Conservation (phyloP, 2,113 vertebrate species). For the Coreoperca whiteheadi region DNA sequence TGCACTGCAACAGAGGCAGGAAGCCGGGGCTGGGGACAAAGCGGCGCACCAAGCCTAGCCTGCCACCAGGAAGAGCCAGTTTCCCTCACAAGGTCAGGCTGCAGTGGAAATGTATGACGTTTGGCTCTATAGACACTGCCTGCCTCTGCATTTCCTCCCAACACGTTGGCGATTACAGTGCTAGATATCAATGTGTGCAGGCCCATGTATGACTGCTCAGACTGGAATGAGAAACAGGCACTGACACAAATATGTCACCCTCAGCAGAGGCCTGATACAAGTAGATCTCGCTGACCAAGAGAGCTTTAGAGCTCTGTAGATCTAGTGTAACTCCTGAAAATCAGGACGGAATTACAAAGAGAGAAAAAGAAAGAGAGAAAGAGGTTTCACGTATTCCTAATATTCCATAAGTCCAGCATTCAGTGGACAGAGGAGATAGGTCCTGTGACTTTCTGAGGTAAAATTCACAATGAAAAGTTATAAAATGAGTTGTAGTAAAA, state of each 20-base stretch:
- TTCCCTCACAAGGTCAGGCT: conserved; percentile 76
- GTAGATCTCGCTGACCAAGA: conserved; percentile 47
- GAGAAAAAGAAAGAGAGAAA: neutral
- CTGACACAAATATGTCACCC: conserved; percentile 72
- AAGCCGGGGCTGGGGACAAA: conserved; percentile 72
- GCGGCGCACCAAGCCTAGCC: conserved; percentile 48
- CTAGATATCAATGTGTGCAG: conserved; percentile 35
- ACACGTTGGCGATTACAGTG: conserved; percentile 40
- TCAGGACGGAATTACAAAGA: conserved; percentile 37
- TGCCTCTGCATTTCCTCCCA: conserved; percentile 59
- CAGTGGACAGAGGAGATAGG: neutral
- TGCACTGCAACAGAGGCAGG: conserved; percentile 69
- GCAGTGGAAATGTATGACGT: conserved; percentile 65
- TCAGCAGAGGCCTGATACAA: conserved; percentile 51
- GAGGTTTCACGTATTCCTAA: conserved; percentile 23
- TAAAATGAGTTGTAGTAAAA: neutral
- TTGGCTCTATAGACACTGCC: conserved; percentile 35
- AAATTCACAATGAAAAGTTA: neutral
- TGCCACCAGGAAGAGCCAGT: conserved; percentile 78
- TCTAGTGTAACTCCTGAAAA: conserved; percentile 20
- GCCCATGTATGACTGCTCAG: conserved; percentile 56
- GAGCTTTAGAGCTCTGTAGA: conserved; percentile 32
- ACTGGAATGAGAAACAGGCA: conserved; percentile 66
- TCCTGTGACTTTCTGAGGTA: neutral
- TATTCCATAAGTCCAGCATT: neutral